These are phyloP conservation scores for Asobara japonica DNA, from an alignment of 1,140 invertebrate species.

Conservation along the genomic window DNA sequence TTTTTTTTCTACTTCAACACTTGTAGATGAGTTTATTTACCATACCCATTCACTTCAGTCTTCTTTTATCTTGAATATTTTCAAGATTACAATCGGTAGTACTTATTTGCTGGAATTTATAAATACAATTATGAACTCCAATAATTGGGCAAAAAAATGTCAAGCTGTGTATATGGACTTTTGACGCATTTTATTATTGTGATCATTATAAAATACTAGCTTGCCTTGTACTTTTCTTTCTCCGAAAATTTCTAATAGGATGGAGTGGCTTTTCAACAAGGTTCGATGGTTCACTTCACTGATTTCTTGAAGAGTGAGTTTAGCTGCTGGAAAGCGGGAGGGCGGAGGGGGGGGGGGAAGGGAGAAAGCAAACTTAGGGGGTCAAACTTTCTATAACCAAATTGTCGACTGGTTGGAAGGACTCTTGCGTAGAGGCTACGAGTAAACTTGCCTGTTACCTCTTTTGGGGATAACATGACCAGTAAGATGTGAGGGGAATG, in stretches of 20 bases:
- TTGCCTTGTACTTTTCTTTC: too few species aligned
- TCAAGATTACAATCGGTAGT: not conserved
- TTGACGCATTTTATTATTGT: too few species aligned
- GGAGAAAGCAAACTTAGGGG: constrained; percentile 15
- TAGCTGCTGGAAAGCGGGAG: not conserved
- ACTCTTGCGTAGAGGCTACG: constrained; percentile 2
- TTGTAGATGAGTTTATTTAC: constrained; percentile 1
- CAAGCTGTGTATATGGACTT: too few species aligned
- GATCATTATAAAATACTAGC: too few species aligned
- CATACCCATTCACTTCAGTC: not conserved
- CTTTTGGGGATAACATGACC: constrained; percentile 27
- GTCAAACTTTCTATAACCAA: constrained; percentile 40
- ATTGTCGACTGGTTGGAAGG: constrained; percentile 37
- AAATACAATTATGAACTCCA: not conserved
- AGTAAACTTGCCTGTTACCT: constrained; percentile 37
- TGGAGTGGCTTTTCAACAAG: not conserved
- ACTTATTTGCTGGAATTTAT: not conserved
- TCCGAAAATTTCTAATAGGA: not conserved
- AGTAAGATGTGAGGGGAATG: not conserved
- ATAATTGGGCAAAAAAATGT: not conserved
- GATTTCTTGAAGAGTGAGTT: not conserved
- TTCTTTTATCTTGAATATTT: not conserved
- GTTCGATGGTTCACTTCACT: not conserved
- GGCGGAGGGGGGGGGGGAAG: not conserved
- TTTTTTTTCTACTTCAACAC: not conserved